Evolutionary conservation across 2,797 vertebrate species (phyloP), one percentile per base, ranked within the genome.

Genomic region (Gymnoscopelus microlampas): DNA sequence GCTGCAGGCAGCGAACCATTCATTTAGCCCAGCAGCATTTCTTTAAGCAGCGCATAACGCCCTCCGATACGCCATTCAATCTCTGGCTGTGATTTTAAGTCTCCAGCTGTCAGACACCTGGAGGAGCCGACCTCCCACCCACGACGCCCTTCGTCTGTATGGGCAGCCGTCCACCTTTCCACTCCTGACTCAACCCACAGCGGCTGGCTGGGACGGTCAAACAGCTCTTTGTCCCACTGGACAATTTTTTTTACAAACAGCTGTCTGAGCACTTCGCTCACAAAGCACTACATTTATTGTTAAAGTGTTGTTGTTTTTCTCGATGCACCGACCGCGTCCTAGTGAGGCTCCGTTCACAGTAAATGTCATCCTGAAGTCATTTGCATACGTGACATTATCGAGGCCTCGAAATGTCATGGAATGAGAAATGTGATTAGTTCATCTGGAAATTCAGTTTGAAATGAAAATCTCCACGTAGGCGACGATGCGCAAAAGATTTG

Each of bases 241-340:
- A 48, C 49, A 66, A 19, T 73, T 48, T 14, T 63, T 74, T 74
- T 62, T 3, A 24, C 61, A 66, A 44, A 50, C 35, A 61, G 19
- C 63, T 53, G 60, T 68, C 19, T 32, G 44, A 59, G 26, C 29
- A 39, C 8, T 13, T 24, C 1, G 19, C 32, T 29, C 5, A n/a
- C 26, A n/a, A 44, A 32, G 3, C 15, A 2, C 54, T 44, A 32
- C 2, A 53, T 49, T 63, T 50, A n/a, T 14, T 19, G 29, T 51
- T 23, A 11, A 49, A 60, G 39, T 23, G 5, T 44, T 44, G 39
- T 9, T 10, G 39, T 44, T 29, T 44, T 44, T 2, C 39, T 44
- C 39, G 39, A 44, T 5, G 35, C 35, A 39, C 35, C 7, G 35
- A 19, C 19, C 19, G 19, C 35, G 5, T 39, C 7, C 55, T 14